These are phyloP conservation scores for Solea solea DNA, from an alignment of 2,113 vertebrate species.

Conservation along the genomic window DNA sequence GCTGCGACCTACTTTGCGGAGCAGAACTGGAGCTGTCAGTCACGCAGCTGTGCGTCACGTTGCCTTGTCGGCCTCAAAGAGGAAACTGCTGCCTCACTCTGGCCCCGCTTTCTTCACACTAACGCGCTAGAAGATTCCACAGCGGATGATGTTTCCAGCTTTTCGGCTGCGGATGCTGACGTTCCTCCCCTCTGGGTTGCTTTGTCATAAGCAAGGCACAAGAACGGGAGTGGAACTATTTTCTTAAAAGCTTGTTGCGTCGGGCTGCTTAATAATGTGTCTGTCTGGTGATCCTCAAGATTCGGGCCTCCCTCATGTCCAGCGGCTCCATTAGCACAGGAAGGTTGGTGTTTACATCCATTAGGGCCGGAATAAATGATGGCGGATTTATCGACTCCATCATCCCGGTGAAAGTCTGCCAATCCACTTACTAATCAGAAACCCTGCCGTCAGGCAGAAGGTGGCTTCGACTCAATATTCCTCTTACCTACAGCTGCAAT, in stretches of 20 bases:
- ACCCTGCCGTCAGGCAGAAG: background rate
- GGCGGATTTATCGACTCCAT: constrained; percentile 50
- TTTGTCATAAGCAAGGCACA: constrained; percentile 15
- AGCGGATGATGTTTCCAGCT: background rate
- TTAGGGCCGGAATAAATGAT: constrained; percentile 45
- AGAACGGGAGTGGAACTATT: background rate
- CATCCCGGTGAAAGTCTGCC: constrained; percentile 24
- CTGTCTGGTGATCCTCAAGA: constrained; percentile 36
- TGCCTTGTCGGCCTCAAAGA: constrained; percentile 6
- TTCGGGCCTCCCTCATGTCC: constrained; percentile 26
- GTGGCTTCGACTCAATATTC: constrained; percentile 2
- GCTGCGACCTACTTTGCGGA: constrained; percentile 70
- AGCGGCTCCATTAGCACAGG: constrained; percentile 53
- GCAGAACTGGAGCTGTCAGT: constrained; percentile 68
- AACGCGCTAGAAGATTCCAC: constrained; percentile 15
- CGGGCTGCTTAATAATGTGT: background rate
- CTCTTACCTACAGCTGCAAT: constrained; percentile 20
- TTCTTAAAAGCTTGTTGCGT: constrained; percentile 16
- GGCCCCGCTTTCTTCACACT: constrained; percentile 24
- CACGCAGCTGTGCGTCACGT: constrained; percentile 62
- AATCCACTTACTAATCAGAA: constrained; percentile 37
- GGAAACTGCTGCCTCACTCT: constrained; percentile 35
- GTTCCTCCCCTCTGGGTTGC: background rate
- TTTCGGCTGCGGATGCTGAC: background rate
- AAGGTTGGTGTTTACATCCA: constrained; percentile 58